Percentiles rank a stretch among this genome's conserved stretches.
Evolutionary conservation across 2,113 vertebrate genomes (phyloP).

Genomic region (Bubalus kerabau): DNA sequence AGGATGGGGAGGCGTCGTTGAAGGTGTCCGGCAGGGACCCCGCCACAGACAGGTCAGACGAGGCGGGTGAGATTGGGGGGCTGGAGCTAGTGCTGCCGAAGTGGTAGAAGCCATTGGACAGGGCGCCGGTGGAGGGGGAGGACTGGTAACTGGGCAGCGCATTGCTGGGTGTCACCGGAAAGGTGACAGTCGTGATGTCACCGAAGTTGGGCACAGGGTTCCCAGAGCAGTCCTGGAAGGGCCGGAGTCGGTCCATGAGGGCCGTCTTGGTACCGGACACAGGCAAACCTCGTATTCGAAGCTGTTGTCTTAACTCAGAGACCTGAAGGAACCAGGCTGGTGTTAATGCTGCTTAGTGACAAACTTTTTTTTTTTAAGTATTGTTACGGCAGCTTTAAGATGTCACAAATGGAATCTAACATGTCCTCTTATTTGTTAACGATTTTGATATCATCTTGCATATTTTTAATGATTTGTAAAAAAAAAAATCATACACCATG

Average conservation of each 20-base stretch:
- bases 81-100: constrained; percentile 96
- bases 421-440: background rate
- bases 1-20: constrained; percentile 90
- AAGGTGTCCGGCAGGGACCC: constrained; percentile 95
- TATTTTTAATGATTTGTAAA: background rate
- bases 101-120: constrained; percentile 92
- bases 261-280: constrained; percentile 97
- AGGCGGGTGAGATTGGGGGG: constrained; percentile 94
- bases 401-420: background rate
- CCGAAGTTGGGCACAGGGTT: constrained; percentile 81
- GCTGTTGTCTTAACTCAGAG: constrained; percentile 95
- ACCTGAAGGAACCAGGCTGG: constrained; percentile 79
- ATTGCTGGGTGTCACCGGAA: constrained; percentile 89
- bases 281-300: constrained; percentile 93
- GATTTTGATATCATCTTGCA: background rate
- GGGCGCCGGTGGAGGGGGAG: constrained; percentile 83
- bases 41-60: constrained; percentile 91
- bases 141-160: constrained; percentile 89
- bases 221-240: constrained; percentile 89
- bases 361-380: background rate
- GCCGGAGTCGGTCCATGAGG: constrained; percentile 93
- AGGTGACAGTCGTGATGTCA: constrained; percentile 92
- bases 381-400: background rate
- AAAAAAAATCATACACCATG: too few species aligned
- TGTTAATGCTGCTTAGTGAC: background rate